phyloP scores from a whole-genome alignment of 2,888 invertebrate species.

The Eretmocerus hayati region DNA sequence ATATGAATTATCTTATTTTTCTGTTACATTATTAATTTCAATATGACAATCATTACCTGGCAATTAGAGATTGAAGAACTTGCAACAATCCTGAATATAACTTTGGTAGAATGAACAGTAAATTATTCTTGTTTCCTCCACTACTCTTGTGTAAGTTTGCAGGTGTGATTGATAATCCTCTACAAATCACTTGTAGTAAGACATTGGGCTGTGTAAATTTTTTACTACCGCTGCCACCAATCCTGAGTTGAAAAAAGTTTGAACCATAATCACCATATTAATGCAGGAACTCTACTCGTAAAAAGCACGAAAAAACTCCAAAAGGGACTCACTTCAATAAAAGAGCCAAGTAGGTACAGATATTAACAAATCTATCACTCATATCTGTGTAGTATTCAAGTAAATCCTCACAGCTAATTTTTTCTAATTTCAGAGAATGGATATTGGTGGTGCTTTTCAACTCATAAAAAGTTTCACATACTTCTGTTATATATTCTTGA shows the following conservation, averaged over 20 bases:
- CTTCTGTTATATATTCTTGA: constrained; percentile 29
- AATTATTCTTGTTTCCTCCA: constrained; percentile 30
- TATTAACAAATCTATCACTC: constrained; percentile 35
- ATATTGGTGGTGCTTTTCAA: not conserved
- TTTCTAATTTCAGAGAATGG: constrained; percentile 31
- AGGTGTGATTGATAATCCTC: constrained; percentile 37
- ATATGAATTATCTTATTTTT: too few relatives aligned
- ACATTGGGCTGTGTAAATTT: constrained; percentile 33
- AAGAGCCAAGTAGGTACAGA: constrained; percentile 36
- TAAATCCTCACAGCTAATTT: constrained; percentile 31
- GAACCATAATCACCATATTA: not conserved
- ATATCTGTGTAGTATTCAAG: constrained; percentile 32
- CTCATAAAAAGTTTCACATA: constrained; percentile 3
- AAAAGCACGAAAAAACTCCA: not conserved
- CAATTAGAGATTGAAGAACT: constrained; percentile 34
- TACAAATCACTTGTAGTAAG: constrained; percentile 34
- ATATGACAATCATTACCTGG: not conserved
- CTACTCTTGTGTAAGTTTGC: constrained; percentile 28
- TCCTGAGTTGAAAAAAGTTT: not conserved
- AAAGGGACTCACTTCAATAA: constrained; percentile 24
- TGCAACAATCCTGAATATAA: constrained; percentile 27
- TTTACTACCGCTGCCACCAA: constrained; percentile 30
- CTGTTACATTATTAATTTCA: not conserved
- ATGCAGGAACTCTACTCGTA: too few relatives aligned
- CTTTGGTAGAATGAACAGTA: constrained; percentile 35